Percentiles rank a stretch among this genome's conserved stretches.
phyloP scores from a whole-genome alignment of 2,113 vertebrate genomes.

The Nettapus auritus region DNA sequence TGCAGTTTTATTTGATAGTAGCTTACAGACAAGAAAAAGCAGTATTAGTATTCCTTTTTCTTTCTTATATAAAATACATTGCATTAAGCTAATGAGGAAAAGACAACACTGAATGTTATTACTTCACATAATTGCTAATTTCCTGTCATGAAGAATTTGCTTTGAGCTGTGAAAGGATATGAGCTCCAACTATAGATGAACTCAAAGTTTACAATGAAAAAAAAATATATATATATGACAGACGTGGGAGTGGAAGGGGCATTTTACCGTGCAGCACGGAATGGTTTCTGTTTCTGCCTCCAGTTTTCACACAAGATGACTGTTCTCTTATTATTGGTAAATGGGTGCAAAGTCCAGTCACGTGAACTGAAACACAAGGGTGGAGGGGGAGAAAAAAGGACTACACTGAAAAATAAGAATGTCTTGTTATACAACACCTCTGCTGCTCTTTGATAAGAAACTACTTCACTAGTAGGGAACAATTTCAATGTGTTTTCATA shows the following conservation, averaged over 20 bases:
- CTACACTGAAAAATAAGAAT: not conserved
- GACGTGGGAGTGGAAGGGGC: not conserved
- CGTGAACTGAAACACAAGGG: not conserved
- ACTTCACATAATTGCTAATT: not conserved
- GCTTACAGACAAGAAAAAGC: not conserved
- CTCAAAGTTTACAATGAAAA: not conserved
- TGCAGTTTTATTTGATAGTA: not conserved
- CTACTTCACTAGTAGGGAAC: not conserved
- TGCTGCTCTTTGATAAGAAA: not conserved
- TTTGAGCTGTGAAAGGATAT: not conserved
- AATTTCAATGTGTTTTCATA: not conserved
- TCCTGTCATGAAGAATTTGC: not conserved
- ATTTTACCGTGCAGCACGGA: not conserved
- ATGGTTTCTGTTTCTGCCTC: slow-evolving; percentile 17
- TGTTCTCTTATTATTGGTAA: not conserved
- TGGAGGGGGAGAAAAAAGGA: not conserved
- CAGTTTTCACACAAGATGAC: not conserved
- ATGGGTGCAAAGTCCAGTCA: slow-evolving; percentile 31
- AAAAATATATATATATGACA: not conserved
- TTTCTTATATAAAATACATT: not conserved
- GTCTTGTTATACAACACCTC: not conserved
- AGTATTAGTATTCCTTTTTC: not conserved
- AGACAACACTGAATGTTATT: not conserved
- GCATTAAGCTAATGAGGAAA: not conserved
- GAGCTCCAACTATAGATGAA: not conserved